Evolutionary conservation across 1,140 invertebrate genomes (phyloP), one percentile per base, ranked within the genome.

Genomic region (Temnothorax nylanderi): DNA sequence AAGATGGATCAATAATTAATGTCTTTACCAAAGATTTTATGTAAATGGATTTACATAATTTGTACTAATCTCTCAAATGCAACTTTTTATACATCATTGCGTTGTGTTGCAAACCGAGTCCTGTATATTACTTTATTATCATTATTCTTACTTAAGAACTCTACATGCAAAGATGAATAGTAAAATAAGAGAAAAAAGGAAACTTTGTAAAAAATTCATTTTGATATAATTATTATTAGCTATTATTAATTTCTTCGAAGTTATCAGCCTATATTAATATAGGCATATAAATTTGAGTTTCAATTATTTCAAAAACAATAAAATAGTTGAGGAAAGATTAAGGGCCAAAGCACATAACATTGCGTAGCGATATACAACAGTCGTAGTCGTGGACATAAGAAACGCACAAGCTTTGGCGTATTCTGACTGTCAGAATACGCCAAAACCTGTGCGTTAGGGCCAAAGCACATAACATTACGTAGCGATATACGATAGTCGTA

Each of bases 11-110:
- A 88, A 91, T 89, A 91, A 90, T 89, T 90, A 92, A 93, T 86
- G 86, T 87, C 26, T 92, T 94, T 90, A 86, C 92, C 92, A 94
- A 94, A 93, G 92, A 94, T 94, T 94, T 94, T 92, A 93, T 94
- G 93, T 93, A 91, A 93, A 86, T 91, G 86, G 91, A 90, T 92
- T 78, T 88, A 88, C 51, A 85, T 90, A 78, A 67, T 49, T 37
- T 51, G 18, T 21, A 69, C 41, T 87, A 77, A 87, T 47, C 58
- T 78, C 41, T 74, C 37, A 78, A 72, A 47, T 37, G 49, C 71
- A 81, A 69, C 11, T 81, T 85, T 88, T 82, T 32, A 11, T 81
- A 69, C 18, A 69, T 82, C 26, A 44, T 71, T 21, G 3, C 10
- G 11, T 71, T 58, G 58, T 58, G 34, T 82, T 74, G 41, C 18